Conservation (phyloP, 37 sponge, comb jelly and placozoan species). For the Cliona cf. orientalis region DNA sequence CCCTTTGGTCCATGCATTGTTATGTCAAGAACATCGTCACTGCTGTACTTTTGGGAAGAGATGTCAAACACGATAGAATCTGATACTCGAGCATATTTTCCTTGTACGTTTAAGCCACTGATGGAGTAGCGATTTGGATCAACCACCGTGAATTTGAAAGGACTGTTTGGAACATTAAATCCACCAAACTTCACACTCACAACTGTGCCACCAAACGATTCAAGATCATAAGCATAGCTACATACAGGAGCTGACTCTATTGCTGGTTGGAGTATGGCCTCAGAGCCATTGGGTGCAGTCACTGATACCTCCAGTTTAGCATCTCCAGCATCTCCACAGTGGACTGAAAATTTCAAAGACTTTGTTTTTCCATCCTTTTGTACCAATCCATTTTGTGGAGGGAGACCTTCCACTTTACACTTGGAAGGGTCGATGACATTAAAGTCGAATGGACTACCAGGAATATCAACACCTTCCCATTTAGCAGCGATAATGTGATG, state of each 20-base stretch:
- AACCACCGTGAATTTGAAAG: conserved; percentile 48
- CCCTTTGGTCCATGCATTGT: conserved; percentile 77
- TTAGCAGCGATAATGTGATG: conserved; percentile 48
- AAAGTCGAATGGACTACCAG: conserved; percentile 80
- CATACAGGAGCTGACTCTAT: background rate
- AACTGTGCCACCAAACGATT: conserved; percentile 11
- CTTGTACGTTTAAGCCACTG: conserved; percentile 36
- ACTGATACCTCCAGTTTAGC: conserved; percentile 37
- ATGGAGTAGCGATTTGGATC: conserved; percentile 52
- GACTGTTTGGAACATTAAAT: conserved; percentile 47
- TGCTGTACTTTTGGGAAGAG: conserved; percentile 20
- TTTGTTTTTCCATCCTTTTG: conserved; percentile 32
- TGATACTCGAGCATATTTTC: conserved; percentile 56
- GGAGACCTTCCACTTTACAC: conserved; percentile 54
- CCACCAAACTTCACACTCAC: conserved; percentile 46
- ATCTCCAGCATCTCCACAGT: conserved; percentile 48
- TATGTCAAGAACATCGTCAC: conserved; percentile 35
- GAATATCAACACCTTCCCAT: conserved; percentile 55
- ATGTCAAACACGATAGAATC: conserved; percentile 68
- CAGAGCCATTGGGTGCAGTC: background rate
- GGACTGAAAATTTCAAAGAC: conserved; percentile 45
- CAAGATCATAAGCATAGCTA: conserved; percentile 33
- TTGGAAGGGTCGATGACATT: conserved; percentile 72
- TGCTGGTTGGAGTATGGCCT: background rate
- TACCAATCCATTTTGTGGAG: conserved; percentile 8